Evolutionary conservation across 2,113 vertebrate species (phyloP).

Genomic region (Ia io): DNA sequence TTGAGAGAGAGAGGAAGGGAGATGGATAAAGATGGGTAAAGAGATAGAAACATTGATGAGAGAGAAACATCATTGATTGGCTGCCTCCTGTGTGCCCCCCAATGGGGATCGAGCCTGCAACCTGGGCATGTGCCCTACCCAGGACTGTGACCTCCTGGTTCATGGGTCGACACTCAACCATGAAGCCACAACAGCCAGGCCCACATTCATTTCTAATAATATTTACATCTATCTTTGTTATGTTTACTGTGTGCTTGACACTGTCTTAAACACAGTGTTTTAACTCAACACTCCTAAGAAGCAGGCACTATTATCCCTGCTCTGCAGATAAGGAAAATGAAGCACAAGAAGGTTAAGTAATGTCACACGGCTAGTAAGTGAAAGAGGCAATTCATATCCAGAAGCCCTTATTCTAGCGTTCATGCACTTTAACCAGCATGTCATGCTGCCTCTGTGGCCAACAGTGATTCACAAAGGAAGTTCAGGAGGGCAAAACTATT

Average conservation of each 20-base stretch:
- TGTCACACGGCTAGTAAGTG: not conserved
- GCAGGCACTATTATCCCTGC: not conserved
- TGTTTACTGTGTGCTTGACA: not conserved
- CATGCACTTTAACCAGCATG: not conserved
- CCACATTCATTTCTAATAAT: not conserved
- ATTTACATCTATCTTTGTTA: not conserved
- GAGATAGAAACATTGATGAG: too few relatives aligned
- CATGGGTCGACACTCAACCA: not conserved
- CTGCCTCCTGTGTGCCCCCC: too few relatives aligned
- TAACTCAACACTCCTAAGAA: not conserved
- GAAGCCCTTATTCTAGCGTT: not conserved
- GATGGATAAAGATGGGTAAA: too few relatives aligned
- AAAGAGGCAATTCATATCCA: not conserved
- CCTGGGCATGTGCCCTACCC: too few relatives aligned
- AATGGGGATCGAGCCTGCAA: too few relatives aligned
- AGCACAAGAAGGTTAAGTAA: not conserved
- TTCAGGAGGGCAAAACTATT: not conserved
- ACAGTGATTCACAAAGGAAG: not conserved
- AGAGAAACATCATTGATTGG: too few relatives aligned
- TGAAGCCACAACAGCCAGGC: not conserved
- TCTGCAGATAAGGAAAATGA: constrained; percentile 20
- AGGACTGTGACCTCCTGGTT: not conserved
- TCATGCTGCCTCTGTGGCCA: not conserved
- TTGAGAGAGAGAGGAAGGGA: too few relatives aligned
- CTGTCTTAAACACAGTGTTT: not conserved